Conservation (phyloP, 2,888 invertebrate species). For the Nycteola revayana region DNA sequence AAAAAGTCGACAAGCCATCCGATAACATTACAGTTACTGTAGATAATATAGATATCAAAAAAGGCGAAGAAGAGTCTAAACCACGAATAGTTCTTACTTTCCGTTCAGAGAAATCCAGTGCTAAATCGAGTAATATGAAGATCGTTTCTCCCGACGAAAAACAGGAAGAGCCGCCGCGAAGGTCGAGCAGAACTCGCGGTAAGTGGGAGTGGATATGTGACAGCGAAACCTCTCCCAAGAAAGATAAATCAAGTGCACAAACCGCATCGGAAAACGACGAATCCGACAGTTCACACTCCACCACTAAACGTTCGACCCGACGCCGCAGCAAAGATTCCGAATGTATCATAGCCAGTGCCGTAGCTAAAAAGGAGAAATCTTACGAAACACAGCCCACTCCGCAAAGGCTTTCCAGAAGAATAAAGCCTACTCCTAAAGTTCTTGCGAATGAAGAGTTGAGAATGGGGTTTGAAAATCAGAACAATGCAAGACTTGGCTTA, state of each 20-base stretch:
- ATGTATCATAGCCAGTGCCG: conserved; percentile 86
- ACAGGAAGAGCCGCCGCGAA: conserved; percentile 61
- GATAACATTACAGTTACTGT: conserved; percentile 48
- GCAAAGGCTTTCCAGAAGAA: conserved; percentile 71
- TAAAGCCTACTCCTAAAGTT: conserved; percentile 86
- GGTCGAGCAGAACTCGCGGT: conserved; percentile 58
- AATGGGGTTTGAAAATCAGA: conserved; percentile 81
- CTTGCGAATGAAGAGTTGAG: conserved; percentile 84
- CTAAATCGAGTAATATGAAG: conserved; percentile 77
- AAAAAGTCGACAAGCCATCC: conserved; percentile 53
- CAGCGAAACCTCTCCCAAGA: conserved; percentile 52
- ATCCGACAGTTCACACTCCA: conserved; percentile 55
- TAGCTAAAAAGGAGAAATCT: conserved; percentile 87
- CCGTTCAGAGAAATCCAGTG: conserved; percentile 82
- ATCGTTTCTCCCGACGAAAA: conserved; percentile 73
- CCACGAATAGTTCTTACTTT: conserved; percentile 84
- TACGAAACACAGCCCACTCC: conserved; percentile 69
- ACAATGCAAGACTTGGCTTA: conserved; percentile 77
- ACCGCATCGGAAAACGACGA: conserved; percentile 66
- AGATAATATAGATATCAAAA: conserved; percentile 51
- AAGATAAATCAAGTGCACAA: conserved; percentile 45
- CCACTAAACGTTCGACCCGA: conserved; percentile 84
- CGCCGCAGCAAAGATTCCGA: conserved; percentile 84
- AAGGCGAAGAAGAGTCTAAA: conserved; percentile 69
- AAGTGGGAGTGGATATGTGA: conserved; percentile 69